Evolutionary conservation across 1,140 invertebrate species (phyloP), one percentile per base, ranked within the genome.

Genomic region (Heliothis virescens): DNA sequence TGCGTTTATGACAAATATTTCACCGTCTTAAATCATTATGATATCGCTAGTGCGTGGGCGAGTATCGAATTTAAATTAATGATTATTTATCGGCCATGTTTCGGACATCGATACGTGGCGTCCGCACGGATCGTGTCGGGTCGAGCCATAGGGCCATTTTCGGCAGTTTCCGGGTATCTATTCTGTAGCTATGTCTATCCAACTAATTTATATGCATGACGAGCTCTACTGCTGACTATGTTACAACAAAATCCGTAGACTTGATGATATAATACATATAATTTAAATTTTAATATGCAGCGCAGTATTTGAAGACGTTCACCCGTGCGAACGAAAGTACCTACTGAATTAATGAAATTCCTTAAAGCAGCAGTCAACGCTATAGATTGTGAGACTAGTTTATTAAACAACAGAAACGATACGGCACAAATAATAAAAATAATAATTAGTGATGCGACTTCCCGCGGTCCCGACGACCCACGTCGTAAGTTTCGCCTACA

Each of bases 51-150:
- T 83, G 86, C 85, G 90, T 92, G 86, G 89, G 88, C 87, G 85
- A 90, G 87, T 88, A 87, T 90, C 87, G 92, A 91, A 90, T 91
- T 90, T 88, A 89, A 91, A 93, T 93, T 87, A 92, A 90, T 88
- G 82, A 89, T 92, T 87, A 92, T 93, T 91, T 93, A 92, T 92
- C 59, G 85, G 80, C 83, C 73, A 82, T 87, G 87, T 88, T 92
- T 90, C 83, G 87, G 86, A 86, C 85, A 89, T 87, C 79, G 84
- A 81, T 87, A 87, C 85, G 85, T 85, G 86, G 80, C 79, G 74
- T 77, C 74, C 78, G 41, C 60, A 60, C 79, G 65, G 67, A 52
- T 79, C 80, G 71, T 84, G 78, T 75, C 82, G 83, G 78, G 63
- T 74, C 77, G 57, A 82, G 73, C 82, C 83, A 82, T 81, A 76